These are phyloP conservation scores for Chamaea fasciata DNA, from an alignment of 2,113 vertebrate species.

Conservation along the genomic window DNA sequence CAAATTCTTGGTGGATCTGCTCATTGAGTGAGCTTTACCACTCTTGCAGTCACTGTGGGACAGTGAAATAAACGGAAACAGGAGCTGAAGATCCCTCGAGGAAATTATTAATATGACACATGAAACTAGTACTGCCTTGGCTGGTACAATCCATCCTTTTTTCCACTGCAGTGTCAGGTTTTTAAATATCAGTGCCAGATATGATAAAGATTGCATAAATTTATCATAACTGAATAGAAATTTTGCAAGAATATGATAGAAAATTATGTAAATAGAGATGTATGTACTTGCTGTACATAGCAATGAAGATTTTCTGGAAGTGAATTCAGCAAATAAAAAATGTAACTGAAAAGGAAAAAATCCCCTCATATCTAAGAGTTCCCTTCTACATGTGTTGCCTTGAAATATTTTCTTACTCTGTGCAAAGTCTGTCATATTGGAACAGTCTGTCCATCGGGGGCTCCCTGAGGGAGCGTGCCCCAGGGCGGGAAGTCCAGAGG, in stretches of 20 bases:
- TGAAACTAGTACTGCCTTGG: background rate
- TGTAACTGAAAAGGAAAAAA: background rate
- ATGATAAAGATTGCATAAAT: background rate
- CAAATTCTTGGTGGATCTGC: background rate
- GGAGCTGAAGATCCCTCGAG: background rate
- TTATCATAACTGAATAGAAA: background rate
- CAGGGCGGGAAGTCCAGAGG: accelerated
- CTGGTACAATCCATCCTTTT: background rate
- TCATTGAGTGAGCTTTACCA: background rate
- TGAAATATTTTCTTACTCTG: background rate
- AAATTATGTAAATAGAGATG: background rate
- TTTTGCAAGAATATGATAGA: background rate
- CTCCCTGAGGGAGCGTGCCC: accelerated
- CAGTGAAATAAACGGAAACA: background rate
- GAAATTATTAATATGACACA: background rate
- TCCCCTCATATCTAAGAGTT: background rate
- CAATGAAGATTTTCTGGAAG: background rate
- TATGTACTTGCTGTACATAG: background rate
- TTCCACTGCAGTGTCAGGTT: background rate
- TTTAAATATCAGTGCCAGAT: background rate
- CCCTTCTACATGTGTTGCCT: background rate
- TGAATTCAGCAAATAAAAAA: slow-evolving; percentile 27
- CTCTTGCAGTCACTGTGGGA: background rate
- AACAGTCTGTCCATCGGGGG: background rate
- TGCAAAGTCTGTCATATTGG: background rate